phyloP scores from a whole-genome alignment of 2,113 vertebrate species.

The Campylomormyrus numenius region DNA sequence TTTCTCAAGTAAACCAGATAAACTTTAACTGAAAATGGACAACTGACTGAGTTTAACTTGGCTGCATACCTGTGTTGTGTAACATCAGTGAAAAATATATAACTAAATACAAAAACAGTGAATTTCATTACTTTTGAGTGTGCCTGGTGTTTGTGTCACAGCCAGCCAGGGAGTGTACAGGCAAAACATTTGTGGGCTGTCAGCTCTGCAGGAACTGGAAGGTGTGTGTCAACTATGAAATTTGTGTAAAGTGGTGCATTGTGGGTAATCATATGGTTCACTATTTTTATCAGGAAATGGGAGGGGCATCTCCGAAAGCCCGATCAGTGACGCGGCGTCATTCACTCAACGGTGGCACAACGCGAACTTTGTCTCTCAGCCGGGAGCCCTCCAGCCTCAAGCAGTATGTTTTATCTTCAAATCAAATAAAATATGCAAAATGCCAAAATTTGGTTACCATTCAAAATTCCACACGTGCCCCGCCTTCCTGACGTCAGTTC shows the following conservation, averaged over 20 bases:
- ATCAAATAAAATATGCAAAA: neutral
- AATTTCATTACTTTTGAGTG: neutral
- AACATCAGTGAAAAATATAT: neutral
- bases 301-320: constrained; percentile 74
- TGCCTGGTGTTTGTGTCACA: neutral
- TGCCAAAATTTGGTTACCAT: neutral
- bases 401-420: constrained; percentile 55
- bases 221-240: neutral
- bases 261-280: neutral
- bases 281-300: constrained; percentile 68
- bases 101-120: neutral
- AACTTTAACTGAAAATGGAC: neutral
- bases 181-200: neutral
- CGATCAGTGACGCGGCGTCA: constrained; percentile 77
- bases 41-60: neutral
- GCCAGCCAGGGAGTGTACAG: neutral
- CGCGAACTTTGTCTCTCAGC: constrained; percentile 72
- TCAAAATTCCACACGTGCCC: too few relatives aligned
- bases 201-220: neutral
- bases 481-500: neutral
- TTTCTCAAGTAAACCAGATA: neutral
- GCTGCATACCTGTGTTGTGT: neutral
- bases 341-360: constrained; percentile 64
- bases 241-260: neutral
- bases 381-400: constrained; percentile 64